Evolutionary conservation across 2,113 vertebrate genomes (phyloP), one percentile per base, ranked within the genome.

Genomic region (Terrapene triunguis): DNA sequence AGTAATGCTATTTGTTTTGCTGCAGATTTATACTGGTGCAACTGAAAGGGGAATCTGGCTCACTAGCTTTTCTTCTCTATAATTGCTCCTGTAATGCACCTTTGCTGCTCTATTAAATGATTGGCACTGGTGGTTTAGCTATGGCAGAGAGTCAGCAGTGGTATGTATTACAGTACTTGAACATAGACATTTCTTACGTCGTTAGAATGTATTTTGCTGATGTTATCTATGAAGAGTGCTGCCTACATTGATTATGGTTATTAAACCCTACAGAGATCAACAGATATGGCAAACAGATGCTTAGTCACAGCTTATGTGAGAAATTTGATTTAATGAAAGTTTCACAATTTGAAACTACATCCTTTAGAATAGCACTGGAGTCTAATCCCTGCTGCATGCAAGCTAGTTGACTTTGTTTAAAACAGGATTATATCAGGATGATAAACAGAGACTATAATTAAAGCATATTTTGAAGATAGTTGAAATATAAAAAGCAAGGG

Each of bases 261-360:
- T 95, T 96, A 95, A 96, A 95, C 90, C 79, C 94, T 82, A 97
- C 89, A 97, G 93, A 94, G 93, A 96, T 97, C 87, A 59, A 90
- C 82, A 82, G 94, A 96, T 97, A 96, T 1, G 87, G 90, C 93
- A 94, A 90, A 78, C 94, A 95, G 92, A 92, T 98, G 96, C 92
- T 94, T 95, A 95, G 90, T 98, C 95, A 97, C 88, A 96, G 91
- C 95, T 97, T 98, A 89, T 95, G 95, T 94, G 95, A 96, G 95
- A 96, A 97, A 98, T 95, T 94, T 91, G 89, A 95, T 97, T 97
- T 93, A 78, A 92, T 95, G 3, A 74, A 90, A 96, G 88, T 96
- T 97, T 93, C 87, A 53, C 72, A 87, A 62, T 97, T 96, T 92
- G 85, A 92, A 97, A 90, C 80, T 55, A 32, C 91, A 95, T 91